Evolutionary conservation across 64 coral and sea anemone species (phyloP), one percentile per base, ranked within the genome.

Genomic region (Cladopsammia gracilis): DNA sequence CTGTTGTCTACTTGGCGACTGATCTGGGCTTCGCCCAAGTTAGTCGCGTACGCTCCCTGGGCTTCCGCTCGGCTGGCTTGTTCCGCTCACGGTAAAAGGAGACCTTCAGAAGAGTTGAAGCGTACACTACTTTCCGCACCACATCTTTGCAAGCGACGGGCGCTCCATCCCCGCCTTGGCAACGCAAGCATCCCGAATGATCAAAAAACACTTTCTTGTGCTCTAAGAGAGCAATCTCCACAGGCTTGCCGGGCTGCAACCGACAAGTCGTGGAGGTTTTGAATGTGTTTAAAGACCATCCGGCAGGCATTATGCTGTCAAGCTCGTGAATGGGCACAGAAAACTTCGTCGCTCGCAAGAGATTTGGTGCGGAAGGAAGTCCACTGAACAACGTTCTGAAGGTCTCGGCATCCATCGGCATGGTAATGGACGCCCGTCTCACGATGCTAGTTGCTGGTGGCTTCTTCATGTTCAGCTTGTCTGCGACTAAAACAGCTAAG

Each of bases 211-310:
- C 80, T 64, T 92, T 92, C 57, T 65, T 92, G 2, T 10, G 65
- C 56, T 81, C 70, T 73, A 77, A 56, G 19, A 86, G 69, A 58
- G 80, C 66, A 16, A 92, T 64, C 47, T 75, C 80, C 11, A 86
- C 59, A 57, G 81, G 71, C 71, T 86, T 92, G 82, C 56, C 47
- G 45, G 69, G 81, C 34, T 75, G 48, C 20, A 92, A 58, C 60
- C 72, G 57, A 85, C 90, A 92, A 64, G 80, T 76, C 46, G 79
- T 86, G 7, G 90, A 92, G 64, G 90, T 71, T 76, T 85, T 83
- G 42, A 86, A 92, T 76, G 90, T 86, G 45, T 86, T 92, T 47
- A 64, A 62, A 77, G 90, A 86, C 90, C 90, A 92, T 62, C 90
- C 71, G 3, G 73, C 58, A 24, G 90, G 47, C 70, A 93, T 62